phyloP scores from a whole-genome alignment of 1,140 invertebrate species.

The Sitobion miscanthi region DNA sequence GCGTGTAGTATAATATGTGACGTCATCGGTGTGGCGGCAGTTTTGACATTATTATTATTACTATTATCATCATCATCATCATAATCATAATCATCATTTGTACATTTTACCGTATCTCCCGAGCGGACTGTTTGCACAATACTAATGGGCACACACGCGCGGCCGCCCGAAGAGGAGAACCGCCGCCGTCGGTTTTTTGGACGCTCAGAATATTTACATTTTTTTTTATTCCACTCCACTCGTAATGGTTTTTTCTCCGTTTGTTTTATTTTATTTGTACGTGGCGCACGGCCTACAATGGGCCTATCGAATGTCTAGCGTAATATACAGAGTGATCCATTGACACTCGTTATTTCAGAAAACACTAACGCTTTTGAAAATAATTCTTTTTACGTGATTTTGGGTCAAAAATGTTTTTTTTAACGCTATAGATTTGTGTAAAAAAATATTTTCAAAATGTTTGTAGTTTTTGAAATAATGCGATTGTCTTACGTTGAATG shows the following conservation, averaged over 20 bases:
- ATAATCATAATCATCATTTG: background rate
- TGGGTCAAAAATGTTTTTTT: background rate
- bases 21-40: background rate
- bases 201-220: constrained; percentile 4
- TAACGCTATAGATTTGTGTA: background rate
- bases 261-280: constrained; percentile 22
- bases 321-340: background rate
- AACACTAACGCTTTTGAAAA: background rate
- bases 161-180: background rate
- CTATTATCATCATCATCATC: background rate
- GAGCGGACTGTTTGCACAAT: constrained; percentile 30
- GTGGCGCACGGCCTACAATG: background rate
- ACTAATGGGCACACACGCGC: constrained; percentile 24
- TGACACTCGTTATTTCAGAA: background rate
- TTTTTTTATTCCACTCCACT: background rate
- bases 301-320: background rate
- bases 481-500: background rate
- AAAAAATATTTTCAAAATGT: background rate
- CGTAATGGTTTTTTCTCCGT: background rate
- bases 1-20: background rate
- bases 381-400: background rate
- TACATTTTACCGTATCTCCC: background rate
- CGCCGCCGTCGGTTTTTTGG: background rate
- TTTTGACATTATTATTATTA: constrained; percentile 24
- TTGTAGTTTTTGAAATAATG: background rate